These are phyloP conservation scores for Homalodisca vitripennis DNA, from an alignment of 1,140 invertebrate genomes.

Conservation along the genomic window DNA sequence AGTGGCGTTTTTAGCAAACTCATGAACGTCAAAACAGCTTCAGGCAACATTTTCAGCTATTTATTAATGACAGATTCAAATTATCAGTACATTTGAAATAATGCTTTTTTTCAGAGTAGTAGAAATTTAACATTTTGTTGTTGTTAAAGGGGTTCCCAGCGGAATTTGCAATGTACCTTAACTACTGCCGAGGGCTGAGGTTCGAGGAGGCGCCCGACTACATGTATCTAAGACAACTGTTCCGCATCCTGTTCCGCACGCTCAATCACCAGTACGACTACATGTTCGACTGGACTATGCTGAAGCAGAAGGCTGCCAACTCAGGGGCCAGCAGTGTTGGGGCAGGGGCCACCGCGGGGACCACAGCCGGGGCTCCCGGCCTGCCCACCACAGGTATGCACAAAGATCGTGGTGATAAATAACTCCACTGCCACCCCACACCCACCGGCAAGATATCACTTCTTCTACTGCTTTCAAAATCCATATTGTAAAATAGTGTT, in stretches of 20 bases:
- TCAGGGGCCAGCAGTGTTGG: constrained; percentile 24
- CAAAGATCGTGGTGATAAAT: not conserved
- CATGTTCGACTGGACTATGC: constrained; percentile 99
- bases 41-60: too few relatives aligned
- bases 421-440: constrained; percentile 2
- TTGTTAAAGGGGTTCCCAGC: constrained; percentile 93
- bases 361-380: constrained; percentile 35
- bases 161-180: constrained; percentile 98
- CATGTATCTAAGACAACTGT: constrained; percentile 96
- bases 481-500: not conserved
- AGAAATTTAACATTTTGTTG: too few relatives aligned
- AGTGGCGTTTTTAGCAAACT: too few relatives aligned
- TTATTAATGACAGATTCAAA: too few relatives aligned
- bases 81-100: too few relatives aligned
- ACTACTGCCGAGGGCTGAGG: constrained; percentile 92
- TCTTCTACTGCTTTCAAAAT: not conserved
- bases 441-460: not conserved
- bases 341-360: constrained; percentile 37
- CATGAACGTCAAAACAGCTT: too few relatives aligned
- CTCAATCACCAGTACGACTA: constrained; percentile 99
- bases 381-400: constrained; percentile 35
- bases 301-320: constrained; percentile 80
- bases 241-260: constrained; percentile 98
- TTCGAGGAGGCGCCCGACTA: constrained; percentile 98
- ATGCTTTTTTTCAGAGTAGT: too few relatives aligned